Evolutionary conservation across 2,113 vertebrate genomes (phyloP).

Genomic region (Oriolus oriolus): DNA sequence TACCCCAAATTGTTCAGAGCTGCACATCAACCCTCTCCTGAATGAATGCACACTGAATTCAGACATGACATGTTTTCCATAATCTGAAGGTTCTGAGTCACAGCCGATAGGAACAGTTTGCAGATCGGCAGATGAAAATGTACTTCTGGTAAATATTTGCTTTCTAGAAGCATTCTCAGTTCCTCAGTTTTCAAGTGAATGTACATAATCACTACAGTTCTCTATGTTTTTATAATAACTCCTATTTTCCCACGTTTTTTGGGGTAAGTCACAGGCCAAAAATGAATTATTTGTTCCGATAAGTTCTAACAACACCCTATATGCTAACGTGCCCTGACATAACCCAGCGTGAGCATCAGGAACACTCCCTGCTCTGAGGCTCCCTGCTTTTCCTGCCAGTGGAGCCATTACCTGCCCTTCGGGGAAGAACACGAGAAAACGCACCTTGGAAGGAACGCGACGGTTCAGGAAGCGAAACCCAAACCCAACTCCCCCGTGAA

Average conservation of each 20-base stretch:
- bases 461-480: not conserved
- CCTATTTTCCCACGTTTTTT: not conserved
- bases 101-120: not conserved
- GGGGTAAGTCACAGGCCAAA: not conserved
- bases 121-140: not conserved
- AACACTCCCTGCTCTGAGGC: not conserved
- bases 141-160: not conserved
- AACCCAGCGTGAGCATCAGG: not conserved
- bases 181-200: not conserved
- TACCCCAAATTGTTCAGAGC: accelerated
- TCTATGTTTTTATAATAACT: not conserved
- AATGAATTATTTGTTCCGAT: not conserved
- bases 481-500: accelerated
- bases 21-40: not conserved
- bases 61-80: not conserved
- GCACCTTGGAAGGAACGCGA: accelerated
- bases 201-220: not conserved
- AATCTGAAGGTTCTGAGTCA: not conserved
- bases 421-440: not conserved
- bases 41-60: not conserved
- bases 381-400: not conserved
- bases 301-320: not conserved
- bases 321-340: not conserved
- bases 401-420: not conserved
- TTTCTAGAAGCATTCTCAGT: not conserved